Evolutionary conservation across 2,113 vertebrate genomes (phyloP), one percentile per base, ranked within the genome.

Genomic region (Phylloscopus trochiloides): DNA sequence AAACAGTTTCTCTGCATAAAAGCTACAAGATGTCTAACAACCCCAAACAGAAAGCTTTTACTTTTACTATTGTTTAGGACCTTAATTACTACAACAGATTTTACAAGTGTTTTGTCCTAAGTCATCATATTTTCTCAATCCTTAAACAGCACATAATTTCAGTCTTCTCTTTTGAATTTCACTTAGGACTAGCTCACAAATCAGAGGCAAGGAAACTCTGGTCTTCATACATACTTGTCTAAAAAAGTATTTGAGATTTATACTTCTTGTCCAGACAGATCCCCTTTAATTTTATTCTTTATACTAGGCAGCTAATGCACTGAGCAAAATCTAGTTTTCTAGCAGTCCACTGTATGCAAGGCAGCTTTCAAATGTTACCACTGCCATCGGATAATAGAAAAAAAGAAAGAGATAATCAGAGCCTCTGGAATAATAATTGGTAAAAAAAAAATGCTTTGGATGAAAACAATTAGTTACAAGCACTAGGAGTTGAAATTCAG

Each of bases 401-500:
- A 63, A 51, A 51, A 51, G 13, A n/a, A 21, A 57, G 76, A 90
- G 52, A 96, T 62, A 87, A 86, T 91, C 86, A 80, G 70, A 76
- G 74, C 52, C 83, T 72, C 81, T 22, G 50, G 70, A 91, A 88
- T 77, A 88, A 92, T 94, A 95, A 96, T 85, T 85, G 51, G 66
- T 82, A 92, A 86, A 97, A 97, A 97, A 97, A 97, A 97, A 97
- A 93, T 85, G 91, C 57, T 90, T 96, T 77, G 96, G 95, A 94
- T 94, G 52, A 92, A 95, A 93, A 94, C 87, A 97, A 96, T 97
- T 97, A 97, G 97, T 97, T 95, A 93, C 73, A 83, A 89, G 90
- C 90, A 96, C 90, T 97, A 51, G 19, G 88, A 97, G 94, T 68
- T 96, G 97, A 97, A 97, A 98, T 96, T 96, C 95, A 97, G 97